phyloP scores from a whole-genome alignment of 2,797 vertebrate species.

The Spea hammondii region DNA sequence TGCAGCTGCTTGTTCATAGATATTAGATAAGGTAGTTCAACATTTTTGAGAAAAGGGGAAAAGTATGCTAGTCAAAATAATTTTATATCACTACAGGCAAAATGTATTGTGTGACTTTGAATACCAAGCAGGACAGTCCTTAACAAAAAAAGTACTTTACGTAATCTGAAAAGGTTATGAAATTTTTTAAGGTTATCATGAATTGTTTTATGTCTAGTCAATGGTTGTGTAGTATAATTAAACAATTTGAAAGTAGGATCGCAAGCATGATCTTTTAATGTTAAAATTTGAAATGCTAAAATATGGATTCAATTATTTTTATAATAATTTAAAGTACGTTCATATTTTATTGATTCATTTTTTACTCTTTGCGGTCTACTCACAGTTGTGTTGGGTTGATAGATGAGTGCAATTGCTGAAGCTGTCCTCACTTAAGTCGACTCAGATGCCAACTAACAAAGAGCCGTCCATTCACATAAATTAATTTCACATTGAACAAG shows the following conservation, averaged over 20 bases:
- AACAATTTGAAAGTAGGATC: neutral
- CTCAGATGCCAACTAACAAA: too few species aligned
- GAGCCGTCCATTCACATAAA: too few species aligned
- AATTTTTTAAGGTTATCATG: slow-evolving; percentile 57
- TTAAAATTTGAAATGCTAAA: too few species aligned
- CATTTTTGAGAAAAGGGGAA: slow-evolving; percentile 40
- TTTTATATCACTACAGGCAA: slow-evolving; percentile 54
- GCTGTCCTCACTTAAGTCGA: too few species aligned
- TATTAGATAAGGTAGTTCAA: slow-evolving; percentile 32
- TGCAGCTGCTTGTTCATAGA: neutral
- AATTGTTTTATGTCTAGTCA: slow-evolving; percentile 18
- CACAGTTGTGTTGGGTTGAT: too few species aligned
- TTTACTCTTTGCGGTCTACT: too few species aligned
- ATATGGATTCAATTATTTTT: too few species aligned
- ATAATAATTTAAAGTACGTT: too few species aligned
- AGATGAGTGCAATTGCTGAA: too few species aligned
- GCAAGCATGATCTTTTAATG: too few species aligned
- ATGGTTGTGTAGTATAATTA: neutral
- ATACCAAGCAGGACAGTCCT: slow-evolving; percentile 51
- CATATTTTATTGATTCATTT: too few species aligned
- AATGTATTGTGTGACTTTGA: slow-evolving; percentile 42
- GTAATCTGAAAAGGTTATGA: slow-evolving; percentile 59
- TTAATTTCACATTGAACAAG: too few species aligned
- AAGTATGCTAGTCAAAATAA: slow-evolving; percentile 54
- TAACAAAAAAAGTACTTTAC: slow-evolving; percentile 55